Base-by-base conservation (phyloP, 2,888 invertebrate genomes). In the Cenopis cana region DNA sequence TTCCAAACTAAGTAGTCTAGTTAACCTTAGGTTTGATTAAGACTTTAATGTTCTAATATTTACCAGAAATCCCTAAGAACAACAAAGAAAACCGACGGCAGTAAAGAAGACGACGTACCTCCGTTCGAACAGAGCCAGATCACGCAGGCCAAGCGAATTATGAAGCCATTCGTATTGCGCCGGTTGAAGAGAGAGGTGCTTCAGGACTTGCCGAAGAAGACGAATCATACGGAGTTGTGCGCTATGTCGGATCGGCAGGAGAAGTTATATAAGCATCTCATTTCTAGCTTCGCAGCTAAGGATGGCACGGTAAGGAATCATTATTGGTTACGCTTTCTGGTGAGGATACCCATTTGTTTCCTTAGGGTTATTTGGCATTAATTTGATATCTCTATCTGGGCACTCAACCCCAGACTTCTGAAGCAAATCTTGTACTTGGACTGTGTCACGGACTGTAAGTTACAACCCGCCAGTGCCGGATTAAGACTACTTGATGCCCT, bases 101-200 rank as follows among this genome's bases (percentile, higher is more conserved):
- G 86, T 2, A 89, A 89, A 0, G 94, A 95, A 11, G 95, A 96
- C 10, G 95, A 95, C 46, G 87, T 94, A 20, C 96, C 97, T 0
- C 90, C 96, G n/a, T 99, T 98, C 88, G 99, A 98, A 85, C 95
- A 96, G 82, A 96, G 97, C 69, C 97, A 98, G 87, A 97, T 99
- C 55, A 96, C 96, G 14, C 97, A 98, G 81, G 99, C 99, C 0
- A 99, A 99, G 85, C 94, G 96, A 62, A 99, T 99, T 77, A 98
- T 99, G 97, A 97, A 97, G 85, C 99, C 99, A 0, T 99, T 99
- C 86, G 96, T 99, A 3, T 93, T 99, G 56, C 94, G 99, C 18
- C 94, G 99, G 70, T 91, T 99, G 59, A 99, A 99, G 88, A 0
- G 94, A 24, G 98, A 98, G 78, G 98, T 98, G 0, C 93, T 98